phyloP scores from a whole-genome alignment of 1,140 invertebrate species.

The Danaus melanippus region DNA sequence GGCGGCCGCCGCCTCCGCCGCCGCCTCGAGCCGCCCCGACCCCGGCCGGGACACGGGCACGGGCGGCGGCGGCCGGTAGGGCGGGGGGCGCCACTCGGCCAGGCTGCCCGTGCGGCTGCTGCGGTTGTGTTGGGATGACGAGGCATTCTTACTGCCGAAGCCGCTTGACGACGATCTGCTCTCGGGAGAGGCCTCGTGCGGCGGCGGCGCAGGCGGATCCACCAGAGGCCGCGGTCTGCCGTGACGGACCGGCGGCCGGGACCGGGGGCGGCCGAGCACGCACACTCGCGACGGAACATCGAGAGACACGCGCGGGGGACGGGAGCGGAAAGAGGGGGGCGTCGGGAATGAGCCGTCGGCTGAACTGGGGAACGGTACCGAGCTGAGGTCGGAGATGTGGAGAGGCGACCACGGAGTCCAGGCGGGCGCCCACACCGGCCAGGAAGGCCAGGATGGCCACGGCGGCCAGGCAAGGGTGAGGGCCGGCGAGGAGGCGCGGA shows the following conservation, averaged over 20 bases:
- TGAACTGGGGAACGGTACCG: constrained; percentile 85
- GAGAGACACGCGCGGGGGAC: constrained; percentile 81
- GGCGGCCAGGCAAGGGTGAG: constrained; percentile 68
- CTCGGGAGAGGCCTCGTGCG: constrained; percentile 85
- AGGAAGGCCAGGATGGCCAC: constrained; percentile 79
- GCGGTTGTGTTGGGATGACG: constrained; percentile 77
- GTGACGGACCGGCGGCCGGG: constrained; percentile 68
- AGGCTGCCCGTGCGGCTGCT: constrained; percentile 80
- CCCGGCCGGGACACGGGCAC: constrained; percentile 61
- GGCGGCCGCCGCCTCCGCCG: constrained; percentile 33
- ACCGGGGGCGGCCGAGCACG: constrained; percentile 71
- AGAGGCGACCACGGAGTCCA: constrained; percentile 77
- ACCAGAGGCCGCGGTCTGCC: constrained; percentile 28
- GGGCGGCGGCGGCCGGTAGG: constrained; percentile 80
- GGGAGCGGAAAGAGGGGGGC: constrained; percentile 73
- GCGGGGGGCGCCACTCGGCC: constrained; percentile 82
- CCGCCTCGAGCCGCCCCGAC: constrained; percentile 42
- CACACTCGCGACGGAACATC: constrained; percentile 76
- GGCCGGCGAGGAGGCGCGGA: constrained; percentile 57
- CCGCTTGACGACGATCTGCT: constrained; percentile 90
- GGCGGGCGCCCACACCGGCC: constrained; percentile 74
- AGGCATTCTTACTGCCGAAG: constrained; percentile 94
- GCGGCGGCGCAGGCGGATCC: constrained; percentile 77
- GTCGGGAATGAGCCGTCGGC: constrained; percentile 85
- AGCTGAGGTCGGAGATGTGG: constrained; percentile 88